Base-by-base conservation (phyloP, 2,888 invertebrate genomes). In the Trissolcus japonicus region DNA sequence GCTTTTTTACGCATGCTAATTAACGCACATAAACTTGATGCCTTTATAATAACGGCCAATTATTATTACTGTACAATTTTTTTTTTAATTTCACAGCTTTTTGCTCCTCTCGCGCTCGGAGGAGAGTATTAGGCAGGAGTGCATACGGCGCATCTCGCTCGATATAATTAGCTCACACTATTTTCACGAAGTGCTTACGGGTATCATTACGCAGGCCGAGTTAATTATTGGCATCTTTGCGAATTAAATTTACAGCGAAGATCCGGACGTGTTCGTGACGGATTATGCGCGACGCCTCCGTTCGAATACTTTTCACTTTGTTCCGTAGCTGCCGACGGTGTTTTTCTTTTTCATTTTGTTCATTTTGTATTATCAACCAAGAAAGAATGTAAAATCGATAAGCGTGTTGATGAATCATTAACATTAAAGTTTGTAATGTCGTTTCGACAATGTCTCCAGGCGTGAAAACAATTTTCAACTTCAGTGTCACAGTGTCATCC, bases 131-230 rank as follows among this genome's bases (percentile, higher is more conserved):
- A 57, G 76, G 66, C 67, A 72, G 72, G 71, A 62, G 48, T 56
- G 59, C 62, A 67, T 67, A 46, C 69, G 71, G 65, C 69, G 66
- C 66, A 46, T 61, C 62, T 40, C 56, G 53, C 71, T 76, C 61
- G 63, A 76, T 71, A 69, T 68, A 71, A 76, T 76, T 76, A 76
- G 63, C 76, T 76, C 71, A 62, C 76, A 71, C 76, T 76, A 71
- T 71, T 76, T 76, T 71, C 69, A 57, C 61, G 61, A 74, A 67
- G 66, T 41, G 56, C 66, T 67, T 60, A 61, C 56, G 66, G 66
- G 46, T 69, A 69, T 76, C 62, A 76, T 76, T 69, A 76, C 63
- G 75, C 74, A 63, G 46, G 56, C 60, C 17, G 21, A 51, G 57
- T 68, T 75, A 69, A 76, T 76, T 71, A 76, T 76, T 76, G 55